Evolutionary conservation across 2,888 invertebrate species (phyloP), one percentile per base, ranked within the genome.

Genomic region (Diarsia brunnea): DNA sequence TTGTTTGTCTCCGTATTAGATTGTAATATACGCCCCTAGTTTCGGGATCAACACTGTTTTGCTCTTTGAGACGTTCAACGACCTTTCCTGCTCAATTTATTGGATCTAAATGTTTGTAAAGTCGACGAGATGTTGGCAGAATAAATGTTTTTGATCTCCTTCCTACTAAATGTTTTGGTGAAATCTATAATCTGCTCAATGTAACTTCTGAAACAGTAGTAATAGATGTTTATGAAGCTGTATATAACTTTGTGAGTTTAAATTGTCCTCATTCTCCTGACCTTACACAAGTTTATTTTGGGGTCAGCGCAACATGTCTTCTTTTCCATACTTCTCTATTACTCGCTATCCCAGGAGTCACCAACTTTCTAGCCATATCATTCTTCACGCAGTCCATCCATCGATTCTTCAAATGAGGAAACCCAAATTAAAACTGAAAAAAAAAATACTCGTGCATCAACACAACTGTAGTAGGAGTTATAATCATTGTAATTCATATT

Each of bases 21-120:
- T 81, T 72, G 78, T 79, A 81, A 86, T 88, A 82, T 86, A 84
- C 79, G 80, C 73, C 64, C 69, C 76, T 82, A 74, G 77, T 84
- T 87, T 80, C 68, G n/a, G 68, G 75, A 85, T 84, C 77, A 74
- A 81, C 49, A 45, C 47, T 79, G 78, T 61, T 75, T 79, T 74
- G 74, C 63, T 74, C 81, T 78, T 68, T 51, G 69, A 80, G 53
- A 72, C 80, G 84, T 82, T 82, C 88, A 84, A 74, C 49, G 86
- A 87, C 83, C 86, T 82, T 49, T 75, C 31, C 71, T 64, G 31
- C 24, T 69, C 71, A 38, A 43, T 69, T 79, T 84, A 76, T 79
- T 76, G 51, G 45, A 64, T 73, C 71, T 16, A 60, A 75, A 71
- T 60, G 55, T 77, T 82, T 69, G 64, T 53, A 21, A 68, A 69